A percentile compares a stretch with the other conserved stretches of the same genome.
These are phyloP conservation scores for Cosmopolites sordidus DNA, from an alignment of 2,888 invertebrate species.

Conservation along the genomic window DNA sequence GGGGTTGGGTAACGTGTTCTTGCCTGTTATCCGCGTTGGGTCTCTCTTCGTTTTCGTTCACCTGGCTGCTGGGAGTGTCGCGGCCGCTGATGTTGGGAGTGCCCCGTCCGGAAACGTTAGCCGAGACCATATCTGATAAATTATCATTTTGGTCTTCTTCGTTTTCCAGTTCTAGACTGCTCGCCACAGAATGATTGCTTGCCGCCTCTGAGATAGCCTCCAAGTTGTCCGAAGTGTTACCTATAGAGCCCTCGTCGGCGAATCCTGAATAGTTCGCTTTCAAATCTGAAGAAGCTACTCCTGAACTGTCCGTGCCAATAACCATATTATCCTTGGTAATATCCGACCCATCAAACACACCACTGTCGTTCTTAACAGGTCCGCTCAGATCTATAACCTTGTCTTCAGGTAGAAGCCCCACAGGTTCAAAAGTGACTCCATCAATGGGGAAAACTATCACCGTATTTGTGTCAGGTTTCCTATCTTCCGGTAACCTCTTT, in stretches of 20 bases:
- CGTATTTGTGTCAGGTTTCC: constrained; percentile 29
- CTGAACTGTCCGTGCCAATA: background rate
- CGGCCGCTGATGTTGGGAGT: constrained; percentile 95
- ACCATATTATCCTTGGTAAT: constrained; percentile 19
- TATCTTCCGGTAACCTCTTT: constrained; percentile 19
- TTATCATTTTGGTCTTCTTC: constrained; percentile 91
- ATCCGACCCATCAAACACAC: constrained; percentile 27
- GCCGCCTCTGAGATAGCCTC: constrained; percentile 95
- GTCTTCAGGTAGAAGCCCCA: constrained; percentile 57
- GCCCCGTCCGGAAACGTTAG: constrained; percentile 90
- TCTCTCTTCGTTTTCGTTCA: constrained; percentile 54
- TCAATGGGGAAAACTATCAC: constrained; percentile 69
- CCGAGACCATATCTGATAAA: constrained; percentile 95
- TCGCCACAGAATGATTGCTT: constrained; percentile 91
- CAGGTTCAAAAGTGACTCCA: constrained; percentile 35
- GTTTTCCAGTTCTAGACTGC: constrained; percentile 80
- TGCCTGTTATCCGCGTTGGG: constrained; percentile 37
- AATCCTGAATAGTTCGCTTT: background rate
- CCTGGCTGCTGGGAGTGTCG: constrained; percentile 91
- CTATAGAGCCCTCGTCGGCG: constrained; percentile 46
- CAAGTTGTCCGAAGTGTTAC: constrained; percentile 88
- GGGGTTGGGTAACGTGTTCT: constrained; percentile 15
- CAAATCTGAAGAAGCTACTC: background rate
- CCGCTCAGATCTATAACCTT: constrained; percentile 55
- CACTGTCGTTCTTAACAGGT: constrained; percentile 35